Evolutionary conservation across 1,140 invertebrate genomes (phyloP).

Genomic region (Formica selysi): DNA sequence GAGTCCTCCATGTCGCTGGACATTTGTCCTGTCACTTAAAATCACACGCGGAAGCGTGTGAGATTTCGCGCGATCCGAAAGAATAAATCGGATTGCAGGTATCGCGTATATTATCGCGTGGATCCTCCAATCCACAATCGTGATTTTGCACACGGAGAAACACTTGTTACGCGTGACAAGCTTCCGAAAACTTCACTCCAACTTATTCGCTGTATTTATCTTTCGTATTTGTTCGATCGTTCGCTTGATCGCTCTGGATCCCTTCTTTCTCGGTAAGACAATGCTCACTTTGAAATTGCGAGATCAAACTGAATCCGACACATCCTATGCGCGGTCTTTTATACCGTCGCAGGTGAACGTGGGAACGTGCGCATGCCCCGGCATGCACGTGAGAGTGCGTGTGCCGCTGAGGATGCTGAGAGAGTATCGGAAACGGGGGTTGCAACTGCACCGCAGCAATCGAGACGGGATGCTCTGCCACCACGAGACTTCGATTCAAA

Average conservation of each 20-base stretch:
- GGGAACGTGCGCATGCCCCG: slow-evolving; percentile 67
- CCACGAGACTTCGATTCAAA: not conserved
- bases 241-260: not conserved
- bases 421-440: not conserved
- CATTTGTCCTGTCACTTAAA: not conserved
- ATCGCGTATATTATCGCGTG: not conserved
- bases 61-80: not conserved
- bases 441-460: not conserved
- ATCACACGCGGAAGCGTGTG: not conserved
- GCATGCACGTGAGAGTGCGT: slow-evolving; percentile 65
- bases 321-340: slow-evolving; percentile 58
- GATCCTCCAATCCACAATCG: not conserved
- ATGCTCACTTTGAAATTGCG: slow-evolving; percentile 20
- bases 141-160: not conserved
- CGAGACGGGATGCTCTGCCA: not conserved
- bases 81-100: too few relatives aligned
- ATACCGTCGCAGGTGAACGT: slow-evolving; percentile 53
- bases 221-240: not conserved
- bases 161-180: not conserved
- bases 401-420: not conserved
- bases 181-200: too few relatives aligned
- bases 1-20: slow-evolving; percentile 77
- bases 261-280: not conserved
- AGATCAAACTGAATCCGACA: slow-evolving; percentile 60
- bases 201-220: not conserved